Evolutionary conservation across 92 coral and sea anemone genomes (phyloP).

Genomic region (Nematostella vectensis): DNA sequence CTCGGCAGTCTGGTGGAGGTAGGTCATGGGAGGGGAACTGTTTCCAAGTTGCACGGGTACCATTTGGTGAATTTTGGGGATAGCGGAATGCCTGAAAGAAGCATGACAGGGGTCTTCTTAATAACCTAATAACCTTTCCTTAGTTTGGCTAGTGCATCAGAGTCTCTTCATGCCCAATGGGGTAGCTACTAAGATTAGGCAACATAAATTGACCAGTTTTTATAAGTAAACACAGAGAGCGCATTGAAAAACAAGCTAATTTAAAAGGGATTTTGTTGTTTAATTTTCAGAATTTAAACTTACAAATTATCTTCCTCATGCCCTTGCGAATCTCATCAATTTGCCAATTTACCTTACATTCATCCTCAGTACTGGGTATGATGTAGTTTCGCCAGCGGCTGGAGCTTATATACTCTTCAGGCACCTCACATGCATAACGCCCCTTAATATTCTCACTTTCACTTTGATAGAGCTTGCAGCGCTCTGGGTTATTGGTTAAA

Average conservation of each 20-base stretch:
- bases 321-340: too few relatives aligned
- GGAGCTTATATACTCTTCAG: constrained; percentile 45
- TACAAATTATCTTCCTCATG: too few relatives aligned
- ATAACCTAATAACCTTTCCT: background rate
- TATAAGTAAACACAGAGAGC: too few relatives aligned
- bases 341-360: constrained; percentile 82
- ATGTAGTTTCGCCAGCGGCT: constrained; percentile 62
- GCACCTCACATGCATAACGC: constrained; percentile 72
- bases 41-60: constrained; percentile 72
- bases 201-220: too few relatives aligned
- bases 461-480: constrained; percentile 70
- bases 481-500: constrained; percentile 68
- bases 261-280: too few relatives aligned
- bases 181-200: too few relatives aligned
- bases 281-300: too few relatives aligned
- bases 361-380: constrained; percentile 69
- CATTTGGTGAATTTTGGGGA: constrained; percentile 40
- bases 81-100: constrained; percentile 36
- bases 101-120: background rate
- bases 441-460: constrained; percentile 97
- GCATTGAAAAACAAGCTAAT: too few relatives aligned
- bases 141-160: too few relatives aligned
- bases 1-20: constrained; percentile 86
- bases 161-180: too few relatives aligned
- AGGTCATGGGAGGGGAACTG: constrained; percentile 69